These are phyloP conservation scores for Nebria salina DNA, from an alignment of 2,888 invertebrate species.

Conservation along the genomic window DNA sequence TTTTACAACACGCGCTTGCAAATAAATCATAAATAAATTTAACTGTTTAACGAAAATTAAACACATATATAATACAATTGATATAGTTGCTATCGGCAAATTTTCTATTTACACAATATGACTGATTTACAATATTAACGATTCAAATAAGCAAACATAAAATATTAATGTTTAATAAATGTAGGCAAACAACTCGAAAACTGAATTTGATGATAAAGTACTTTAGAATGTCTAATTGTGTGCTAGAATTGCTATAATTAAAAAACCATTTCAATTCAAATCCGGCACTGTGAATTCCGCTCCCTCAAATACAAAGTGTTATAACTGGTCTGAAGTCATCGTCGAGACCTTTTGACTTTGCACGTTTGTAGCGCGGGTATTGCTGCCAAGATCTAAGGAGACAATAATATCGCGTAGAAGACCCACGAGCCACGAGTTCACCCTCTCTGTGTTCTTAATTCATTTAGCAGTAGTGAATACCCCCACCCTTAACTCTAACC, in stretches of 20 bases:
- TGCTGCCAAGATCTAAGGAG: neutral
- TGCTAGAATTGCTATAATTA: neutral
- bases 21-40: no score
- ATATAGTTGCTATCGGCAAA: no score
- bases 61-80: no score
- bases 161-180: no score
- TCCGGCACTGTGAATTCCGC: neutral
- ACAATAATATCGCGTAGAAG: neutral
- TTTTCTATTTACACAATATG: no score
- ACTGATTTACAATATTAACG: no score
- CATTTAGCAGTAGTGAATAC: neutral
- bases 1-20: no score
- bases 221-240: no score
- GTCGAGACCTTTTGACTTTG: neutral
- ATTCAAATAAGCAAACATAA: no score
- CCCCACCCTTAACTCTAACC: neutral
- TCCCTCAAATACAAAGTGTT: neutral
- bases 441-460: conserved; percentile 1
- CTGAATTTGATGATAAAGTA: no score
- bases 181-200: no score
- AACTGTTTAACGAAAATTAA: no score
- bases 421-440: neutral
- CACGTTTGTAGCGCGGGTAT: neutral
- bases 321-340: neutral
- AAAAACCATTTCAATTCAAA: neutral